phyloP scores from a whole-genome alignment of 2,888 invertebrate species.

The Adelphocoris suturalis region DNA sequence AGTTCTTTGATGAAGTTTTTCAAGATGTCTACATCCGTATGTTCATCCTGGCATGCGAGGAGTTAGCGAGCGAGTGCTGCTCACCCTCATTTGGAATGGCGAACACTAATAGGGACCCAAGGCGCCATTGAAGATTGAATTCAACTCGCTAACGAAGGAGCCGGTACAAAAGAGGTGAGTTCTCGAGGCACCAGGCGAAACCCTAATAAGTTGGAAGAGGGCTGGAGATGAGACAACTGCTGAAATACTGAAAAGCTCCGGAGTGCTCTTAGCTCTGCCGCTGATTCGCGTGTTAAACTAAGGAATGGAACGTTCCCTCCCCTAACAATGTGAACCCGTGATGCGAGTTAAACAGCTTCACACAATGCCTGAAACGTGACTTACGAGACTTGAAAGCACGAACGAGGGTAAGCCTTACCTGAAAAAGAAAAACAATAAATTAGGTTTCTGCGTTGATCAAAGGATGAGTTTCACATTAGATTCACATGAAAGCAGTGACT shows the following conservation, averaged over 20 bases:
- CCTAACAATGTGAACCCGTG: conserved; percentile 24
- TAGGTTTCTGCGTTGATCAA: background rate
- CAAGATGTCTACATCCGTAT: too few relatives aligned
- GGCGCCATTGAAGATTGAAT: too few relatives aligned
- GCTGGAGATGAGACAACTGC: background rate
- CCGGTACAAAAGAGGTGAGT: background rate
- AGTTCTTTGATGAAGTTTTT: too few relatives aligned
- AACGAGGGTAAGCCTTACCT: background rate
- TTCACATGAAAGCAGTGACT: too few relatives aligned
- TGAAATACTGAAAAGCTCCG: background rate
- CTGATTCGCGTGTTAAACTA: background rate
- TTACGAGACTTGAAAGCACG: background rate
- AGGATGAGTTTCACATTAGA: too few relatives aligned
- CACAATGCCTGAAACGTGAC: conserved; percentile 10
- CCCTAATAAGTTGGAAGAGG: background rate
- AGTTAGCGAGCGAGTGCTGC: too few relatives aligned
- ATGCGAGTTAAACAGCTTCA: background rate
- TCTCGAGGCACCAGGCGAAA: background rate
- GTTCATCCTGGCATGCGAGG: too few relatives aligned
- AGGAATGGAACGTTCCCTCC: background rate
- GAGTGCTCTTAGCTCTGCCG: background rate
- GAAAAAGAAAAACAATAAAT: background rate
- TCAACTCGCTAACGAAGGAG: background rate
- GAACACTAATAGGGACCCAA: too few relatives aligned
- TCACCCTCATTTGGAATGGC: too few relatives aligned